phyloP scores from a whole-genome alignment of 2,113 vertebrate genomes.

The Motacilla alba region DNA sequence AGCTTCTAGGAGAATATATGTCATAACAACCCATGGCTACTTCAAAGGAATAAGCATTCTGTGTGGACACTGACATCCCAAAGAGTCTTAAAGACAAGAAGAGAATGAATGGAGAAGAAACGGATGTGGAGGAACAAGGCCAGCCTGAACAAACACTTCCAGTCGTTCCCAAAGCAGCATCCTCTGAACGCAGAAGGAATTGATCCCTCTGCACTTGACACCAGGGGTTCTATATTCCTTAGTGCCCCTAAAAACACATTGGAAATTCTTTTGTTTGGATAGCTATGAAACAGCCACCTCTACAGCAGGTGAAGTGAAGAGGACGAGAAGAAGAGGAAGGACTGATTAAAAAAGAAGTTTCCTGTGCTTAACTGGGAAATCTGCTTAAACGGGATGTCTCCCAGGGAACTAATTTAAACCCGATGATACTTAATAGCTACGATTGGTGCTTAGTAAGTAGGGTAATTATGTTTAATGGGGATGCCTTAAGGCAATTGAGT shows the following conservation, averaged over 20 bases:
- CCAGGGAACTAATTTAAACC: conserved; percentile 70
- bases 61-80: neutral
- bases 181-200: neutral
- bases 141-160: neutral
- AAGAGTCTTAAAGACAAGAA: neutral
- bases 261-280: neutral
- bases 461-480: conserved; percentile 67
- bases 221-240: neutral
- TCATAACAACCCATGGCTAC: neutral
- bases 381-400: conserved; percentile 57
- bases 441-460: conserved; percentile 70
- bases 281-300: neutral
- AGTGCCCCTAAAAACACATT: neutral
- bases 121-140: neutral
- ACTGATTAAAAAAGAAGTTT: conserved; percentile 45
- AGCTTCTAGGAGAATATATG: neutral
- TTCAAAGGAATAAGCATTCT: neutral
- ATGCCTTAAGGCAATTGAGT: conserved; percentile 67
- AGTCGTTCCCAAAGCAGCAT: neutral
- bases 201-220: neutral
- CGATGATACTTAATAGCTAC: conserved; percentile 66
- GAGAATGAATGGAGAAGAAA: neutral
- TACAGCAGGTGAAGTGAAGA: neutral
- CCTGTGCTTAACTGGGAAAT: conserved; percentile 61
- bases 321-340: neutral